These are phyloP conservation scores for Stenodema calcarata DNA, from an alignment of 2,888 invertebrate species.

Conservation along the genomic window DNA sequence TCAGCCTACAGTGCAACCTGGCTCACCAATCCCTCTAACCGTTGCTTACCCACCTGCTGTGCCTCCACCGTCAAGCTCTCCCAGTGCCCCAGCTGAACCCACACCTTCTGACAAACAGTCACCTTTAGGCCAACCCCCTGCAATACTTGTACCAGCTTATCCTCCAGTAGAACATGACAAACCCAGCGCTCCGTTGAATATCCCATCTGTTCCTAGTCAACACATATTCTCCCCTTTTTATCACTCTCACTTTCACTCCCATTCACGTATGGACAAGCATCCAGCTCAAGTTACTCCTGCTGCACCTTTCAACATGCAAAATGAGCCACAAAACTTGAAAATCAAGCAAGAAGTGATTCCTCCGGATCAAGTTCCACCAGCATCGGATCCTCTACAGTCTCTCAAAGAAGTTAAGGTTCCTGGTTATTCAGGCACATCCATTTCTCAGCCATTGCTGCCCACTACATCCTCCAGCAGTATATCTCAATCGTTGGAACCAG, in stretches of 20 bases:
- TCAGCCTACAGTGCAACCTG: conserved; percentile 7
- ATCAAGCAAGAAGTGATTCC: conserved; percentile 70
- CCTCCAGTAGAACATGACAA: conserved; percentile 56
- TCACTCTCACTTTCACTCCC: conserved; percentile 53
- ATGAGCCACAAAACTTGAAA: conserved; percentile 75
- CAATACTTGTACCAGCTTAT: conserved; percentile 57
- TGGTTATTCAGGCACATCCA: conserved; percentile 67
- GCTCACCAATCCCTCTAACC: conserved; percentile 55
- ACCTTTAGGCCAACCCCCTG: conserved; percentile 28
- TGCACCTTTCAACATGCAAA: conserved; percentile 60
- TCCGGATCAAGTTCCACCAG: conserved; percentile 57
- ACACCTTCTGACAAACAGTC: conserved; percentile 37
- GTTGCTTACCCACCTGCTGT: conserved; percentile 49
- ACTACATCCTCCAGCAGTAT: conserved; percentile 57
- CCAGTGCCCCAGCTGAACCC: conserved; percentile 47
- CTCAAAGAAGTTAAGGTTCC: conserved; percentile 82
- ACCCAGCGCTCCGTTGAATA: conserved; percentile 52
- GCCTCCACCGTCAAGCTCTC: conserved; percentile 51
- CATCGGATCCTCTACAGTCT: conserved; percentile 75
- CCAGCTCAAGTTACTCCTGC: conserved; percentile 51
- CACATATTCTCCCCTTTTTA: conserved; percentile 56
- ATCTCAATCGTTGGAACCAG: conserved; percentile 53
- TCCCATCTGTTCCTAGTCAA: conserved; percentile 54
- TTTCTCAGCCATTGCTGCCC: conserved; percentile 59
- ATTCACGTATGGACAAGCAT: conserved; percentile 55